Conservation (phyloP, 2,888 invertebrate genomes). For the Hecatera dysodea region DNA sequence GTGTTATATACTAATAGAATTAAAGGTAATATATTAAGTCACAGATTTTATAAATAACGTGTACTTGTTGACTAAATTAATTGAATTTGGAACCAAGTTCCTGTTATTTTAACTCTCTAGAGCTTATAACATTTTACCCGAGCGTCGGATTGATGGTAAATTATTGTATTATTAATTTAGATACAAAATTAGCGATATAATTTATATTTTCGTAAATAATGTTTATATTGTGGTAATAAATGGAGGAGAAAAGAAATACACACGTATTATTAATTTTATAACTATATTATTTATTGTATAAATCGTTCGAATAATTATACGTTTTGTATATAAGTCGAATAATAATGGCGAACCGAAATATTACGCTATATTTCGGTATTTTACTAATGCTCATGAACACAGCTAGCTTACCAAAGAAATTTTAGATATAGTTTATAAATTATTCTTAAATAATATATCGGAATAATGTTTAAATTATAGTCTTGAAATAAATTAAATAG, state of each 20-base stretch:
- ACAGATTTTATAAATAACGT: conserved; percentile 2
- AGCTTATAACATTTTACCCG: not conserved
- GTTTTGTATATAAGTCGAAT: conserved; percentile 64
- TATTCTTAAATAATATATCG: conserved; percentile 41
- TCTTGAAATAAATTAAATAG: conserved; percentile 33
- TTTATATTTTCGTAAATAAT: conserved; percentile 41
- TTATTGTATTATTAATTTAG: conserved; percentile 30
- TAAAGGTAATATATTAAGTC: conserved; percentile 6
- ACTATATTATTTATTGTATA: conserved; percentile 49
- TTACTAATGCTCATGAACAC: conserved; percentile 82
- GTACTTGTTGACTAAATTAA: conserved; percentile 12
- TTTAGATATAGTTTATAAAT: conserved; percentile 64
- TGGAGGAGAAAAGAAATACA: conserved; percentile 14
- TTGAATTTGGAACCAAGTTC: conserved; percentile 20
- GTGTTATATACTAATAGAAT: conserved; percentile 10
- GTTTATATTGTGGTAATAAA: conserved; percentile 28
- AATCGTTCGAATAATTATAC: conserved; percentile 47
- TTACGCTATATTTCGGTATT: conserved; percentile 70
- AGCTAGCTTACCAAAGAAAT: conserved; percentile 88
- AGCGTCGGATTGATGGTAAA: conserved; percentile 37
- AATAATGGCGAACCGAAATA: conserved; percentile 53
- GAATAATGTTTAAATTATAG: conserved; percentile 34
- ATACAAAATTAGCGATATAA: conserved; percentile 16
- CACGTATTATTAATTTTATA: conserved; percentile 40
- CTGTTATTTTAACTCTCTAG: conserved; percentile 4